Percentiles rank a stretch among this genome's conserved stretches.
phyloP scores from a whole-genome alignment of 2,797 vertebrate genomes.

The Pterois miles region DNA sequence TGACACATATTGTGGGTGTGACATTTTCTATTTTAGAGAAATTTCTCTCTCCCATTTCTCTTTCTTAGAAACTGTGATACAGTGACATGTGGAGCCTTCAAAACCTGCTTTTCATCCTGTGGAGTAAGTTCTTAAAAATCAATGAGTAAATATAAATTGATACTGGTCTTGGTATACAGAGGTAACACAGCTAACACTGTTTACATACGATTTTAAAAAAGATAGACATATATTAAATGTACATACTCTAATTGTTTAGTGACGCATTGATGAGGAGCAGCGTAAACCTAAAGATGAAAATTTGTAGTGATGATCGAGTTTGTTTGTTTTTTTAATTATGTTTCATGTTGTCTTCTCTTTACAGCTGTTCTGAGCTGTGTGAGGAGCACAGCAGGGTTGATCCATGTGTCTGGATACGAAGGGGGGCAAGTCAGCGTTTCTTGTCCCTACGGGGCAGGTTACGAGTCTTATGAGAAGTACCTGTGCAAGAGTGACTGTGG shows the following conservation, averaged over 20 bases:
- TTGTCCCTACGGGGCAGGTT: background rate
- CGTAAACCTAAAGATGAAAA: too few relatives aligned
- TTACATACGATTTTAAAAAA: background rate
- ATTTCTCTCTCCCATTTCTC: background rate
- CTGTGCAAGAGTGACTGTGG: slow-evolving; percentile 58
- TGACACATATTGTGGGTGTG: background rate
- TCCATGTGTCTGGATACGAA: slow-evolving; percentile 38
- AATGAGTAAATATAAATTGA: background rate
- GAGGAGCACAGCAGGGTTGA: background rate
- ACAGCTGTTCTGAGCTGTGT: slow-evolving; percentile 29
- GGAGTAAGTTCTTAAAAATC: slow-evolving; percentile 42
- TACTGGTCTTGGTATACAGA: background rate
- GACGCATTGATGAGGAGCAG: background rate
- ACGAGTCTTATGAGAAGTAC: slow-evolving; percentile 61
- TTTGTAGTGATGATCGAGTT: fast-evolving
- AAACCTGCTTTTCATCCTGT: slow-evolving; percentile 3
- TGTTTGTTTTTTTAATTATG: too few relatives aligned
- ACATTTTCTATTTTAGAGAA: too few relatives aligned
- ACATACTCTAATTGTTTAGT: background rate
- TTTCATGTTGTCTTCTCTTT: background rate
- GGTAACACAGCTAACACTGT: background rate
- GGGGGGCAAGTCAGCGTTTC: slow-evolving; percentile 2
- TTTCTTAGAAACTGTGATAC: background rate
- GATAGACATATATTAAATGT: background rate
- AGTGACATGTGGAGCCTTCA: background rate